Evolutionary conservation across 2,888 invertebrate species (phyloP), one percentile per base, ranked within the genome.

Genomic region (Cheilosia soror): DNA sequence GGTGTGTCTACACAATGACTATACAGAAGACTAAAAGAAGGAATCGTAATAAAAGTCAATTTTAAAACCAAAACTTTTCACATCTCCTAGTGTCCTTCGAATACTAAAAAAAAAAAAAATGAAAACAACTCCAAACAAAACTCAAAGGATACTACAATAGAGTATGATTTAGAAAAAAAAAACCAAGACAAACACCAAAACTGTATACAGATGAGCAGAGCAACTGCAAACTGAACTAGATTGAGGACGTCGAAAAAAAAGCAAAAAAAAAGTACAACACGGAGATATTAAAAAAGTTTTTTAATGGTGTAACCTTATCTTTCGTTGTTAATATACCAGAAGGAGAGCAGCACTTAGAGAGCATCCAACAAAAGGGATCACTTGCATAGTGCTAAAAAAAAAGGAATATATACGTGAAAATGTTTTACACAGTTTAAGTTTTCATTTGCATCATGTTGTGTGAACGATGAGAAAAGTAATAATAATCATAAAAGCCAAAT

Each of bases 281-380:
- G 51, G 76, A 85, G 81, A 85, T 85, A 85, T 85, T 85, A 85
- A 81, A 85, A 85, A 85, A 85, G 53, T 85, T 85, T 85, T 37
- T 85, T 85, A 81, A 85, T 81, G 81, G 81, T 77, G 81, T 85
- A 85, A 85, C 85, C 85, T 85, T 85, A 85, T 85, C 85, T 81
- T 80, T 85, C 62, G 85, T 77, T 85, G 85, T 81, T 85, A 81
- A 85, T 85, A 85, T 44, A 81, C 81, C 81, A 81, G 65, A 62
- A 72, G 57, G 40, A 73, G 71, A 66, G 65, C 37, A 72, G 31
- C 58, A 58, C 47, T 57, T 20, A 69, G 57, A 62, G 66, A 55
- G 40, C 25, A 11, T 20, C 51, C 47, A 62, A 44, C 51, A 66
- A 69, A 37, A 53, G 51, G 65, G 65, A 84, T 58, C 80, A 79